Evolutionary conservation across 2,797 vertebrate species (phyloP), one percentile per base, ranked within the genome.

Genomic region (Nyctalus aviator): DNA sequence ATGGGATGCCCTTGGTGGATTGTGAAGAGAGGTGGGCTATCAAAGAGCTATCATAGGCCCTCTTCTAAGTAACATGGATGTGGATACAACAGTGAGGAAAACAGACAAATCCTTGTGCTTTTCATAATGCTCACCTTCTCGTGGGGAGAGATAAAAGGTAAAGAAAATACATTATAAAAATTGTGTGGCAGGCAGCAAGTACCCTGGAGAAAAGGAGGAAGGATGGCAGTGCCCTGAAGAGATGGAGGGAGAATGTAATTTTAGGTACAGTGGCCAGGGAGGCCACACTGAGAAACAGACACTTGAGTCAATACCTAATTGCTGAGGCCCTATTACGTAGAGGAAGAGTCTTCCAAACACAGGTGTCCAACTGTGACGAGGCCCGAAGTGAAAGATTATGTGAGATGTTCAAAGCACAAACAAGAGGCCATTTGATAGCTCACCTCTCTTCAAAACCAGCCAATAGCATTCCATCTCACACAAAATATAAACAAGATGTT

Each of bases 321-420:
- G 8, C 20, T 32, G 6, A 57, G 18, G 46, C 4, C 18, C 64
- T 71, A 5, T 0, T 71, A 5, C 0, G 25, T 11, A 20, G 27
- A 81, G 21, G 21, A 18, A 82, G 4, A 37, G 3, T 12, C 4
- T 73, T 27, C 8, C 1, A 10, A 41, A 44, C 11, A 18, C 8
- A 50, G 6, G 0, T 12, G 1, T 2, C 23, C 18, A 8, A 9
- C 8, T 37, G 2, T 41, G 44, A 62, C 0, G 0, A 12, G 9
- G 14, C 18, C 12, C 27, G 7, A 48, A 55, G 27, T 8, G 2
- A 59, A 32, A 72, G 86, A 8, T n/a, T 8, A 13, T 18, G 1
- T 6, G 46, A 32, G 6, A 25, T 68, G 9, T n/a, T 27, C 50
- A 69, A 55, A 93, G 4, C 15, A 92, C 35, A 66, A 14, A 14